Evolutionary conservation across 1,140 invertebrate species (phyloP).

Genomic region (Saccostrea glomerata): DNA sequence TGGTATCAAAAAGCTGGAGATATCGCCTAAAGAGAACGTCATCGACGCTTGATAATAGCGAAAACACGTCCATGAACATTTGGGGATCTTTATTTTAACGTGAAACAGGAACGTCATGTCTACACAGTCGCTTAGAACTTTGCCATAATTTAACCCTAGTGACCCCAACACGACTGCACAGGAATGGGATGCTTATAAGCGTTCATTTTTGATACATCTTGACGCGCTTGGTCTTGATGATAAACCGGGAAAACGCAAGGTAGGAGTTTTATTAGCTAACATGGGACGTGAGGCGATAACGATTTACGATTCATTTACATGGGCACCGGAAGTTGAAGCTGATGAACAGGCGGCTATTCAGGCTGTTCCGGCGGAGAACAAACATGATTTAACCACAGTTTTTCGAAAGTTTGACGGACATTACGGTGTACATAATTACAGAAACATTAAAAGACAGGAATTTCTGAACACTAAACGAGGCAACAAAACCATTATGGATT

Average conservation of each 20-base stretch:
- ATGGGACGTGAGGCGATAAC: conserved; percentile 37
- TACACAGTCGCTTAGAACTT: no score
- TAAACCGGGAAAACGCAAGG: conserved; percentile 39
- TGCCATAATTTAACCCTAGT: neutral
- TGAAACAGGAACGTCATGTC: no score
- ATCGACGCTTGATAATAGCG: neutral
- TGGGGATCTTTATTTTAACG: no score
- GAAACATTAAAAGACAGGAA: conserved; percentile 57
- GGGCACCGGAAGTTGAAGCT: conserved; percentile 34
- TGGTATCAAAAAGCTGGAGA: no score
- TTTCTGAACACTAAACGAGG: conserved; percentile 53
- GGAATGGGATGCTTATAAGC: conserved; percentile 31
- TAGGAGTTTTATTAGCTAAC: conserved; percentile 28
- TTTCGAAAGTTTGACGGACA: conserved; percentile 44
- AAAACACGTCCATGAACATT: no score
- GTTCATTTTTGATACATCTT: conserved; percentile 30
- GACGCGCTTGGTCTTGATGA: conserved; percentile 43
- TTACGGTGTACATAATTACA: conserved; percentile 55
- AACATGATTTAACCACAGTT: conserved; percentile 36
- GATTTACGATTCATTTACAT: conserved; percentile 41
- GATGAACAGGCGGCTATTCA: neutral
- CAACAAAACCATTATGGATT: conserved; percentile 54
- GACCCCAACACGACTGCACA: conserved; percentile 14
- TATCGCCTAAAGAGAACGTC: no score
- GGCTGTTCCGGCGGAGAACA: conserved; percentile 28